Evolutionary conservation across 2,113 vertebrate genomes (phyloP).

Genomic region (rabbit (Oryctolagus cuniculus)): DNA sequence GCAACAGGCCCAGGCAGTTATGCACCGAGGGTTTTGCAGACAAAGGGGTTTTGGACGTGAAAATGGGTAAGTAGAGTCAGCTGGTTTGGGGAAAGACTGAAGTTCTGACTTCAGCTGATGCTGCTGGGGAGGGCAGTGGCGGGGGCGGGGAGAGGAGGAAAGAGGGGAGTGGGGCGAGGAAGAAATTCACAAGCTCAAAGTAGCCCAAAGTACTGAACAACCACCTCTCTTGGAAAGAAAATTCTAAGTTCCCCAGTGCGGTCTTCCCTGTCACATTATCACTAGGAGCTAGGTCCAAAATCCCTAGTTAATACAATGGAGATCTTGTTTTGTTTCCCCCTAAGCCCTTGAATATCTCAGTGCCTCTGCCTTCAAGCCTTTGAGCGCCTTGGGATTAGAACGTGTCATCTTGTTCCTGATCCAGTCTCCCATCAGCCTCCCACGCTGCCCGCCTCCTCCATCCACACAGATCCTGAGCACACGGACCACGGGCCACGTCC

Average conservation of each 20-base stretch:
- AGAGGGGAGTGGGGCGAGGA: not conserved
- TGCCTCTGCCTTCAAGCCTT: not conserved
- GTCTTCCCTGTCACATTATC: not conserved
- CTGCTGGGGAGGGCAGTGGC: not conserved
- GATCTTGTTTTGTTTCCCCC: not conserved
- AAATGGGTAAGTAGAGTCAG: not conserved
- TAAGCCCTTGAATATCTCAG: not conserved
- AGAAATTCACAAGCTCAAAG: not conserved
- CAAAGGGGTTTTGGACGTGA: not conserved
- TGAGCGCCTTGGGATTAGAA: not conserved
- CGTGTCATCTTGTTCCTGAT: not conserved
- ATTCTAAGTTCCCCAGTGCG: not conserved
- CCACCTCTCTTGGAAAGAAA: not conserved
- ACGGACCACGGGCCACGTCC: accelerated
- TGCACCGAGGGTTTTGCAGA: not conserved
- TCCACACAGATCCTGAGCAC: not conserved
- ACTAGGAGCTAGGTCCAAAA: not conserved
- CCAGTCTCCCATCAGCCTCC: not conserved
- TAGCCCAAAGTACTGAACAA: not conserved
- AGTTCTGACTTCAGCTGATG: not conserved
- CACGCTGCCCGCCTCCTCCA: not conserved
- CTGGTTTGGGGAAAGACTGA: not conserved
- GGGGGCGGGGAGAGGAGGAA: no score
- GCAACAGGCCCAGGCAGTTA: not conserved
- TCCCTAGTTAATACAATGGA: not conserved